A percentile compares a stretch with the other conserved stretches of the same genome.
These are phyloP conservation scores for Kryptolebias marmoratus DNA, from an alignment of 2,113 vertebrate genomes.

Conservation along the genomic window DNA sequence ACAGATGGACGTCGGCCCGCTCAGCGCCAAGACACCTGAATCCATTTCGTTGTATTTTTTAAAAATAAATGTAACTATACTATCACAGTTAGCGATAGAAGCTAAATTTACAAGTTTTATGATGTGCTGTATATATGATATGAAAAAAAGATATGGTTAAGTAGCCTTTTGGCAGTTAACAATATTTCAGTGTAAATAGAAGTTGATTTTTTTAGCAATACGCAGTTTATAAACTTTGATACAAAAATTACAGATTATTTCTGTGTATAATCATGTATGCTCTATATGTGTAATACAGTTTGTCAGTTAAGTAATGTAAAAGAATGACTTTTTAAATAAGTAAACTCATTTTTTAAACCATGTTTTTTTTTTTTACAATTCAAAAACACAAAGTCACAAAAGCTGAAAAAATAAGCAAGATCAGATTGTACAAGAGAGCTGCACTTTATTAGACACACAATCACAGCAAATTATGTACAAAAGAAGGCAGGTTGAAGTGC, in stretches of 20 bases:
- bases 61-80: slow-evolving; percentile 8
- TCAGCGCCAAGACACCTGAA: slow-evolving; percentile 81
- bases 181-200: slow-evolving; percentile 58
- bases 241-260: neutral
- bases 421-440: slow-evolving; percentile 83
- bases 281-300: neutral
- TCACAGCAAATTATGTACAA: slow-evolving; percentile 84
- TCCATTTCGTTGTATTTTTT: slow-evolving; percentile 28
- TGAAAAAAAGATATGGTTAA: neutral
- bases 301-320: neutral
- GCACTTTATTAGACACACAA: slow-evolving; percentile 87
- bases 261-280: neutral
- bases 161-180: slow-evolving; percentile 5
- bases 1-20: slow-evolving; percentile 82
- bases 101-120: neutral
- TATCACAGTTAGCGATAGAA: slow-evolving; percentile 29
- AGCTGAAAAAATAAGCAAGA: slow-evolving; percentile 17
- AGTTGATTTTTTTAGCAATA: slow-evolving; percentile 33
- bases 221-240: slow-evolving; percentile 23
- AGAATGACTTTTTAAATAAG: slow-evolving; percentile 22
- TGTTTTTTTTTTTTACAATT: neutral
- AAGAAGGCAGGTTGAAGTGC: slow-evolving; percentile 80
- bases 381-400: neutral
- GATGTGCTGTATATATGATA: slow-evolving; percentile 47
- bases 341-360: slow-evolving; percentile 23